These are phyloP conservation scores for Tribolium madens DNA, from an alignment of 1,140 invertebrate species.

Conservation along the genomic window DNA sequence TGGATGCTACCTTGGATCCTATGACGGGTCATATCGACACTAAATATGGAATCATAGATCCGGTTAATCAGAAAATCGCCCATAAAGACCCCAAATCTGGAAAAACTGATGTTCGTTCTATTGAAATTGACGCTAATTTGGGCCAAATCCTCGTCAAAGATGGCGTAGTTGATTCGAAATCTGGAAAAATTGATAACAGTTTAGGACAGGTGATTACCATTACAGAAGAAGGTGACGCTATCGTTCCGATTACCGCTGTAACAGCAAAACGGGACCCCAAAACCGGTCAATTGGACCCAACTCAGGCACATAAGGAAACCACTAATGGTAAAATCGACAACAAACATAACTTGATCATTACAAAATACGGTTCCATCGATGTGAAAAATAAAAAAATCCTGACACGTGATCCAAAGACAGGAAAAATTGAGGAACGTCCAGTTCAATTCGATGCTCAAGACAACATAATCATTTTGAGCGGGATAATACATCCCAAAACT, in stretches of 20 bases:
- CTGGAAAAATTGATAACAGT: constrained; percentile 69
- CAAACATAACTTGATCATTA: constrained; percentile 73
- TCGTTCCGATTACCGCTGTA: constrained; percentile 71
- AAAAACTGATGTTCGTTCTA: constrained; percentile 70
- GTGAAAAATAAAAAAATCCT: constrained; percentile 58
- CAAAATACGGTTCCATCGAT: constrained; percentile 69
- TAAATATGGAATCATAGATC: constrained; percentile 75
- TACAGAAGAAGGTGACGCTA: constrained; percentile 66
- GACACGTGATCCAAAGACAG: constrained; percentile 68
- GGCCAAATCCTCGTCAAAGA: constrained; percentile 73
- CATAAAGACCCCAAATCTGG: constrained; percentile 70
- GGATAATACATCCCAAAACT: constrained; percentile 70
- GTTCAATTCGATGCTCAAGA: constrained; percentile 71
- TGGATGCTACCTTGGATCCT: constrained; percentile 74
- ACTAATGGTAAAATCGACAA: constrained; percentile 75
- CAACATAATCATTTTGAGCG: constrained; percentile 74
- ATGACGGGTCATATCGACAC: constrained; percentile 73
- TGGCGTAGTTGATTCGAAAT: constrained; percentile 70
- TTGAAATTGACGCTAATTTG: constrained; percentile 71
- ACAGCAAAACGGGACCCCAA: constrained; percentile 70
- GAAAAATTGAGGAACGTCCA: constrained; percentile 66
- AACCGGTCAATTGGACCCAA: constrained; percentile 67
- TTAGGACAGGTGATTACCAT: constrained; percentile 70
- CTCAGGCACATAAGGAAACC: constrained; percentile 65
- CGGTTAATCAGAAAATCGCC: constrained; percentile 70